These are phyloP conservation scores for Palythoa grandiflora DNA, from an alignment of 92 coral and sea anemone genomes.

Conservation along the genomic window DNA sequence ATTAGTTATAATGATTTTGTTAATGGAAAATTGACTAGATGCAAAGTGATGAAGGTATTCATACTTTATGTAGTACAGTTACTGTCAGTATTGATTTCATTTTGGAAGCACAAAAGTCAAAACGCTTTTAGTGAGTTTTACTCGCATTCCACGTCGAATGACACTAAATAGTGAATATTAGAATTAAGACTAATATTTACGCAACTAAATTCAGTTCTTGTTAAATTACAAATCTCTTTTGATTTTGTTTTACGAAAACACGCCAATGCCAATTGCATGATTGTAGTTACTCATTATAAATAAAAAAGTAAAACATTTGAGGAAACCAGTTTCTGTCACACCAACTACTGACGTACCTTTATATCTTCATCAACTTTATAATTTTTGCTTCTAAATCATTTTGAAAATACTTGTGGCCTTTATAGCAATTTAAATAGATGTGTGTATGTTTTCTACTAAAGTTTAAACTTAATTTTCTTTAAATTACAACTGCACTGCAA, in stretches of 20 bases:
- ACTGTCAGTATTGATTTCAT: conserved; percentile 4
- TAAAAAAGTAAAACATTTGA: not conserved
- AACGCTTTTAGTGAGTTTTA: conserved; percentile 28
- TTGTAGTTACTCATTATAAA: too few relatives aligned
- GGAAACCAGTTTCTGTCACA: not conserved
- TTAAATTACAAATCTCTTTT: too few relatives aligned
- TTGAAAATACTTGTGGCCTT: too few relatives aligned
- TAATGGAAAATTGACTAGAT: not conserved
- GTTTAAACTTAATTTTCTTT: too few relatives aligned
- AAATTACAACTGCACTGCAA: too few relatives aligned
- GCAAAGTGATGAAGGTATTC: not conserved
- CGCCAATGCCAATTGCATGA: too few relatives aligned
- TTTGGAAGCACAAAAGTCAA: not conserved
- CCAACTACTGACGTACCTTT: not conserved
- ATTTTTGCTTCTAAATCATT: not conserved
- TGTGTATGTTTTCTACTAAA: too few relatives aligned
- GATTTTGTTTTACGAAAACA: too few relatives aligned
- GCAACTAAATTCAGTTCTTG: not conserved
- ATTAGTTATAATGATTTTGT: not conserved
- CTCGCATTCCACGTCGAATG: not conserved
- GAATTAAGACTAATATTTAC: not conserved
- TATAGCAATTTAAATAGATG: too few relatives aligned
- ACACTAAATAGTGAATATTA: not conserved
- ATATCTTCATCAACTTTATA: too few relatives aligned
- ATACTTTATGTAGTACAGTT: not conserved